Evolutionary conservation across 2,888 invertebrate species (phyloP), one percentile per base, ranked within the genome.

Genomic region (Bibio marci): DNA sequence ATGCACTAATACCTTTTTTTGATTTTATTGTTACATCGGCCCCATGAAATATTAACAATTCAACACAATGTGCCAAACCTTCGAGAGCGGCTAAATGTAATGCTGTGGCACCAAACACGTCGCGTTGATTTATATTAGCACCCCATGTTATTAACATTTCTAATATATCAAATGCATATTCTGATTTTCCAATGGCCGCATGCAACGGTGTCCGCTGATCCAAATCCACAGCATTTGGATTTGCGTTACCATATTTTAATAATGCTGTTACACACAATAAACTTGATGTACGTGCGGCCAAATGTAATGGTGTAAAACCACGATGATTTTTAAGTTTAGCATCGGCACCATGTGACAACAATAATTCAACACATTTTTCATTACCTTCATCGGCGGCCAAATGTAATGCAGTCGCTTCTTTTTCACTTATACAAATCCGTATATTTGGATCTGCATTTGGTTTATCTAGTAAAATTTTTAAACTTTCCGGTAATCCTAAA

Each of bases 11-110:
- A 41, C 87, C 86, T 51, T 83, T 86, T 57, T 80, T 83, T 37
- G 86, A 87, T 51, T 80, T 76, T 3, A 85, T 81, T 12, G 85
- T 86, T n/a, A 88, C 79, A 64, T 88, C 87, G 36, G 86, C 86
- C 4, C 86, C 87, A 54, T 81, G 78, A 52, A 76, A 79, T 44
- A 88, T 78, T 45, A 88, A 62, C 47, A 83, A 75, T 56, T 86
- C 83, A 2, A 87, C 87, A 56, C 86, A 86, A 49, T 80, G 78
- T 0, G 82, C 80, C 28, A 86, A 65, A 28, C 87, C 87, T 54
- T 87, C 87, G 10, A 87, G 62, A 4, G 86, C 86, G 5, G 87
- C 87, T 44, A 88, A 69, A 56, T 88, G 87, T 30, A 88, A 65
- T 1, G 87, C 81, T 1, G 85, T 82, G 54, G 83, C 83, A 0